Percentiles rank a stretch among this genome's conserved stretches.
These are phyloP conservation scores for Sebastes ruberrimus DNA, from an alignment of 2,797 vertebrate genomes.

Conservation along the genomic window DNA sequence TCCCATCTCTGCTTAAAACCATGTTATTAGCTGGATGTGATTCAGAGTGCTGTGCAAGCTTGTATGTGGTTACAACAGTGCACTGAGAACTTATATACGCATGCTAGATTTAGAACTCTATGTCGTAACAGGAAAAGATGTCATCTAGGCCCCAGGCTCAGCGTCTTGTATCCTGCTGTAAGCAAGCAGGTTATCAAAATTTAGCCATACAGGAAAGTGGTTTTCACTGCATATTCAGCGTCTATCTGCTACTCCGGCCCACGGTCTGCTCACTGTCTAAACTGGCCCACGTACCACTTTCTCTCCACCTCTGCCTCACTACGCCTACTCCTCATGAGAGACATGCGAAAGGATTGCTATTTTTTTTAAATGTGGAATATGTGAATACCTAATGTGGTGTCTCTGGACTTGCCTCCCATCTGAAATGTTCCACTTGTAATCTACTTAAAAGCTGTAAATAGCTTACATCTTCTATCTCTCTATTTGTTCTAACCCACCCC, in stretches of 20 bases:
- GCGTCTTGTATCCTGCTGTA: slow-evolving; percentile 24
- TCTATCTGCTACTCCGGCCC: neutral
- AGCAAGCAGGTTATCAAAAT: slow-evolving; percentile 35
- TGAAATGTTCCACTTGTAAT: neutral
- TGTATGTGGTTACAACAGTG: slow-evolving; percentile 46
- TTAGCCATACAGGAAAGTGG: neutral
- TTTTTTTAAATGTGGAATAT: neutral
- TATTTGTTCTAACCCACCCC: neutral
- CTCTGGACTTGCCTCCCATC: neutral
- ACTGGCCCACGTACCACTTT: neutral
- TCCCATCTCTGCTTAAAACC: neutral
- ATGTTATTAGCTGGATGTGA: slow-evolving; percentile 28
- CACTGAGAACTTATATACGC: slow-evolving; percentile 28
- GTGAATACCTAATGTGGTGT: neutral
- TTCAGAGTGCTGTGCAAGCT: slow-evolving; percentile 45
- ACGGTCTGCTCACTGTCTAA: neutral
- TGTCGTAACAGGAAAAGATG: slow-evolving; percentile 77
- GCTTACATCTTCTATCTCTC: neutral
- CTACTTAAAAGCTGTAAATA: neutral
- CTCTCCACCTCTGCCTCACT: neutral
- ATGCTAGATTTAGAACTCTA: slow-evolving; percentile 55
- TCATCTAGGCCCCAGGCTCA: slow-evolving; percentile 34
- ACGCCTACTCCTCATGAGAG: neutral
- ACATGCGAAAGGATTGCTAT: neutral
- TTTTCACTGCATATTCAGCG: neutral